Percentiles rank a stretch among this genome's conserved stretches.
Evolutionary conservation across 2,113 vertebrate genomes (phyloP).

Genomic region (Eretmochelys imbricata): DNA sequence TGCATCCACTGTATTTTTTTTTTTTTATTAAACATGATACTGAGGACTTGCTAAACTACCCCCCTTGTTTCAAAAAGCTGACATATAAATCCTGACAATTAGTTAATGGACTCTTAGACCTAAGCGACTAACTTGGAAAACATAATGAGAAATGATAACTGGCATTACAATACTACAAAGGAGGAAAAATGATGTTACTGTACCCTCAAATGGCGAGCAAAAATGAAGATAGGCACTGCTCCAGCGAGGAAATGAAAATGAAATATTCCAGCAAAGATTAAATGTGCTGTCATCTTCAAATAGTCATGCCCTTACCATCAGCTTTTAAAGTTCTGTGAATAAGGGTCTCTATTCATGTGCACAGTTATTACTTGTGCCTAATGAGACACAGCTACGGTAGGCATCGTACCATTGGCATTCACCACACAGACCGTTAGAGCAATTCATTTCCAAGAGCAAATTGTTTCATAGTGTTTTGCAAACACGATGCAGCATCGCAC

Average conservation of each 20-base stretch:
- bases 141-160: neutral
- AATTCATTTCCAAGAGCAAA: slow-evolving; percentile 23
- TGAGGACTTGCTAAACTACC: neutral
- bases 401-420: neutral
- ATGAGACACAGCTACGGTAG: slow-evolving; percentile 14
- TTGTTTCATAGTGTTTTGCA: slow-evolving; percentile 16
- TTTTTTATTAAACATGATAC: neutral
- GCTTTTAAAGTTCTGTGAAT: neutral
- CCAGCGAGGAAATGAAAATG: neutral
- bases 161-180: neutral
- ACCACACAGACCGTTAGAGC: neutral
- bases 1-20: accelerated
- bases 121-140: neutral
- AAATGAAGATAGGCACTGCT: neutral
- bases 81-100: neutral
- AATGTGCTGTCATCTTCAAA: neutral
- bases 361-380: slow-evolving; percentile 5
- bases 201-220: neutral
- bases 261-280: accelerated
- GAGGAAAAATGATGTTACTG: neutral
- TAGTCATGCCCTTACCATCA: neutral
- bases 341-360: neutral
- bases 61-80: neutral
- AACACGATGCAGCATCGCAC: neutral
- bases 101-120: neutral